These are phyloP conservation scores for Neostethus bicornis DNA, from an alignment of 2,797 vertebrate genomes.

Conservation along the genomic window DNA sequence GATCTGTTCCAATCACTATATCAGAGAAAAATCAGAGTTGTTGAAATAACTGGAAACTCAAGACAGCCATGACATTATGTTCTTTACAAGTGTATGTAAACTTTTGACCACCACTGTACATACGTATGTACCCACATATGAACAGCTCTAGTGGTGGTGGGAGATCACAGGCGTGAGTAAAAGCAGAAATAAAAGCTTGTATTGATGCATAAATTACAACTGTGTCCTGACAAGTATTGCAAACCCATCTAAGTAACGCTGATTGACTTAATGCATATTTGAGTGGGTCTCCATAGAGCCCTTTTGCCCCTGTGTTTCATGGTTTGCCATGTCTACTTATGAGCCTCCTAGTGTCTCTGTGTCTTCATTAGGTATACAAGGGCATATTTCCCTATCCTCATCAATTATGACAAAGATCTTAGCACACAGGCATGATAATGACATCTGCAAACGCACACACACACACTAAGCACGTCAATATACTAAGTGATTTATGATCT, in stretches of 20 bases:
- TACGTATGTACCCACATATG: no score
- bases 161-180: background rate
- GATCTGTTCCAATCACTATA: no score
- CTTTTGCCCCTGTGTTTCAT: conserved; percentile 5
- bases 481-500: conserved; percentile 64
- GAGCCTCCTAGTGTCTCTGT: conserved; percentile 27
- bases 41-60: no score
- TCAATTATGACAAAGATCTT: conserved; percentile 57
- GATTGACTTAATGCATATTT: conserved; percentile 35
- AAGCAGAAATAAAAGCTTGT: background rate
- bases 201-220: conserved; percentile 25
- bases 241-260: conserved; percentile 11
- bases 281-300: conserved; percentile 20
- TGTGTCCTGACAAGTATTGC: conserved; percentile 8
- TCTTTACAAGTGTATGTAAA: no score
- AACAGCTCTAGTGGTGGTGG: no score
- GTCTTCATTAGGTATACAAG: conserved; percentile 53
- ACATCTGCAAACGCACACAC: conserved; percentile 27
- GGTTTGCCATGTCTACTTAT: conserved; percentile 9
- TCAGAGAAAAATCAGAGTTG: no score
- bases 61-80: no score
- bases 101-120: no score
- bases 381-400: conserved; percentile 54
- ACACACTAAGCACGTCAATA: conserved; percentile 60
- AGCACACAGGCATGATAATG: conserved; percentile 47